Conservation (phyloP, 1,140 invertebrate species). For the Xylocopa sonorina region DNA sequence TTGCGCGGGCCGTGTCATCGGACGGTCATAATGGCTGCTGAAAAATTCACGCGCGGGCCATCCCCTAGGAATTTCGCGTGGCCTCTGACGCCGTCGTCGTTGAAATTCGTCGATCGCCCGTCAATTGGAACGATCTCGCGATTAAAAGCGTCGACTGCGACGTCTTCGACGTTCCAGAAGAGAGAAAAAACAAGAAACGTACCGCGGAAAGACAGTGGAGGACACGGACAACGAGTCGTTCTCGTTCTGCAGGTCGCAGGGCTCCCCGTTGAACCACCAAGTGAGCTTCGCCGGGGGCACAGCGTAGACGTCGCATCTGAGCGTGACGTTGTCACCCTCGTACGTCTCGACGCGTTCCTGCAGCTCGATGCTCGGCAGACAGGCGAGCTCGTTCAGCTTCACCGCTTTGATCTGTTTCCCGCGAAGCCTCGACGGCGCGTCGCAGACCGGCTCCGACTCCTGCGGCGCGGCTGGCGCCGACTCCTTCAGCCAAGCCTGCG, state of each 20-base stretch:
- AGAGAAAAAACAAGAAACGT: background rate
- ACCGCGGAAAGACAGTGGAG: constrained; percentile 46
- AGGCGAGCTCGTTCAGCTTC: constrained; percentile 89
- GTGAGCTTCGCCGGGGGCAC: constrained; percentile 89
- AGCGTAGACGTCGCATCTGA: constrained; percentile 90
- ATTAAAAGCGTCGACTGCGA: too few relatives aligned
- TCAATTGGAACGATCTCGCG: too few relatives aligned
- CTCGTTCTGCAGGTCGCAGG: constrained; percentile 74
- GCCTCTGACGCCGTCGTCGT: too few relatives aligned
- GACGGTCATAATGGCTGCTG: background rate
- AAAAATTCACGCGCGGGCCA: background rate
- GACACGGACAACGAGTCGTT: constrained; percentile 70
- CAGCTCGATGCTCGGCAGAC: constrained; percentile 89
- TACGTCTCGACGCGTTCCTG: constrained; percentile 84
- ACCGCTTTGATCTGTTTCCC: constrained; percentile 87
- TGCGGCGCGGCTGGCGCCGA: constrained; percentile 85
- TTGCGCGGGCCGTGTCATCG: background rate
- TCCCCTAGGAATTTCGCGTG: background rate
- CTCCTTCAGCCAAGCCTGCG: constrained; percentile 90
- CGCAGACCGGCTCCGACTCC: constrained; percentile 87
- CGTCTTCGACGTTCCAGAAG: background rate
- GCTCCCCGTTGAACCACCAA: constrained; percentile 91
- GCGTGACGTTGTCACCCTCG: constrained; percentile 90
- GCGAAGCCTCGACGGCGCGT: constrained; percentile 85
- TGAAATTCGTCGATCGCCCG: background rate